Base-by-base conservation (phyloP, 2,113 vertebrate species). In the Oryzias curvinotus region DNA sequence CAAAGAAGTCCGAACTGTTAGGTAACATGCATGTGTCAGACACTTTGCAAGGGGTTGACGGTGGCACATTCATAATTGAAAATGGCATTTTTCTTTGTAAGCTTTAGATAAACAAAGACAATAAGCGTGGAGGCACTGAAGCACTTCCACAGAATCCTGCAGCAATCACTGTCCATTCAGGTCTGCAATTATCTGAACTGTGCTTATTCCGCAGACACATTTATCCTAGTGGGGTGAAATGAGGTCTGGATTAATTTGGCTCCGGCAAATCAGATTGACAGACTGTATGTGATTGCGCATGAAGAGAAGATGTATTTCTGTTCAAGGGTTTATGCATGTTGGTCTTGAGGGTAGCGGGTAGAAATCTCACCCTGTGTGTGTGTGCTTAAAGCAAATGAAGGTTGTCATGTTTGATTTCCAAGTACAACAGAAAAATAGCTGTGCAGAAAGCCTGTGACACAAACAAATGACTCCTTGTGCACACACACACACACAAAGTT, bases 191-290 rank as follows among this genome's bases (percentile, higher is more conserved):
- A 68, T 60, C 68, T 83, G 70, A 72, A 4, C 46, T 65, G 60
- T 53, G 61, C 52, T 71, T 70, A 76, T 70, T 70, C 48, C 56
- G 71, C 36, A 80, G 84, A 84, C 75, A 79, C 60, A 85, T 72
- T 77, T 68, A 73, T 71, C 62, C 62, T 28, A 46, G 50, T 50
- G 69, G 72, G 65, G 69, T 72, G 78, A 80, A 85, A 70, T 68
- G 36, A 79, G 74, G 81, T 79, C 72, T 73, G 55, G 54, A 70
- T 86, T 81, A 72, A 80, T 79, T 78, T 71, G 69, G 65, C 70
- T 28, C 21, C 42, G 26, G 48, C 60, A 45, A 63, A 77, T 84
- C 70, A 75, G 47, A 56, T 44, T 85, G 82, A 81, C 78, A 75
- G 74, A 57, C 17, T 46, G 64, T 57, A 69, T 77, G 54, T 51